A percentile compares a stretch with the other conserved stretches of the same genome.
These are phyloP conservation scores for Diaperis boleti DNA, from an alignment of 2,888 invertebrate genomes.

Conservation along the genomic window DNA sequence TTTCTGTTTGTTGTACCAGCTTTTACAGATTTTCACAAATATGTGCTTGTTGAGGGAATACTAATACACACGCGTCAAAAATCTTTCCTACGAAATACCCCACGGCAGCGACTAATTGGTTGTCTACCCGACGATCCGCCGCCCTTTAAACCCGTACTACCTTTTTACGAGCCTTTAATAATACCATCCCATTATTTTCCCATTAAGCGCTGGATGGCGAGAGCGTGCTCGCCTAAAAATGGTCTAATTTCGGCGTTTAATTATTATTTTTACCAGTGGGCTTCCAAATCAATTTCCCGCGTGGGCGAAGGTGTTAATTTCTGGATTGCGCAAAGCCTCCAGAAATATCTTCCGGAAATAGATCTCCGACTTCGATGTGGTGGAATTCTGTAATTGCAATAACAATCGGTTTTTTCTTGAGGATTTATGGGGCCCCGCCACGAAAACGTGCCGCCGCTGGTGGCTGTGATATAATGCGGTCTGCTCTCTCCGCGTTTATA, in stretches of 20 bases:
- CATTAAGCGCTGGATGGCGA: conserved; percentile 5
- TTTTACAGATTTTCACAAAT: too few relatives aligned
- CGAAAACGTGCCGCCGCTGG: conserved; percentile 25
- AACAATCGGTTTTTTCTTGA: background rate
- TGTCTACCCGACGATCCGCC: too few relatives aligned
- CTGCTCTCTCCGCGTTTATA: conserved; percentile 19
- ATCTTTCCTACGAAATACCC: too few relatives aligned
- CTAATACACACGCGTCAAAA: too few relatives aligned
- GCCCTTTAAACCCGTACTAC: too few relatives aligned
- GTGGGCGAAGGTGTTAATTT: conserved; percentile 27
- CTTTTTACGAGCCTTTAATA: conserved; percentile 34
- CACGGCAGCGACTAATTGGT: too few relatives aligned
- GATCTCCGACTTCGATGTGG: background rate
- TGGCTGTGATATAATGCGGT: conserved; percentile 15
- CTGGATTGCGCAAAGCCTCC: background rate
- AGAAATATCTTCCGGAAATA: conserved; percentile 1
- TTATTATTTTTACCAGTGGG: background rate
- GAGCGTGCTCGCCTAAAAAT: background rate
- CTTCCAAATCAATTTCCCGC: background rate
- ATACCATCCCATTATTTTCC: conserved; percentile 27
- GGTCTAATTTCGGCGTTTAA: background rate
- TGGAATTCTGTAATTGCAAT: conserved; percentile 3
- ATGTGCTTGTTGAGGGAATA: too few relatives aligned
- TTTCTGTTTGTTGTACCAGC: too few relatives aligned
- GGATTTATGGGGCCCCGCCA: conserved; percentile 2